Conservation (phyloP, 2,888 invertebrate genomes). For the Ophion costatus region DNA sequence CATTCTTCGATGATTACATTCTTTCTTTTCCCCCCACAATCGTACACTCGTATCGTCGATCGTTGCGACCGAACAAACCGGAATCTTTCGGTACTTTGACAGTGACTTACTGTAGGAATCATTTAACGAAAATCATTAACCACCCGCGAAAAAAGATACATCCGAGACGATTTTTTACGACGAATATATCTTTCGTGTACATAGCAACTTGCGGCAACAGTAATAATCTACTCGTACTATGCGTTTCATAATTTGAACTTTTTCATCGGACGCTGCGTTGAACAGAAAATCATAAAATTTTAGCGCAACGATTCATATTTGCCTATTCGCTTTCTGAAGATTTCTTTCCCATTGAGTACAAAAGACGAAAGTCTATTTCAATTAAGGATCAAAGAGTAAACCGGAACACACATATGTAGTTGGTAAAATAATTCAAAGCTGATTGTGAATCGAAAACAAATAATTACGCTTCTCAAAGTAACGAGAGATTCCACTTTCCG, state of each 20-base stretch:
- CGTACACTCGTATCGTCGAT: constrained; percentile 21
- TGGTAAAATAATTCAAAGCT: neutral
- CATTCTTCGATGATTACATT: constrained; percentile 29
- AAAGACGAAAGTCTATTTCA: neutral
- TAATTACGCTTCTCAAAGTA: neutral
- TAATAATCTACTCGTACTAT: too few species aligned
- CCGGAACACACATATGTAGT: neutral
- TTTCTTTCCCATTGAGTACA: neutral
- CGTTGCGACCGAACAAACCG: neutral
- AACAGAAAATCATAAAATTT: constrained; percentile 2
- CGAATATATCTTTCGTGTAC: neutral
- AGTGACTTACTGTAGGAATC: neutral
- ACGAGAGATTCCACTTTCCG: neutral
- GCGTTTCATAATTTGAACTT: neutral
- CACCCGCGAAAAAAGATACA: too few species aligned
- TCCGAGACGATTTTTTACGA: neutral
- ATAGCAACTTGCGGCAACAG: neutral
- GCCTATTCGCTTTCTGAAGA: too few species aligned
- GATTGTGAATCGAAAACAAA: neutral
- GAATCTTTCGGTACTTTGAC: neutral
- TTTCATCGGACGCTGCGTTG: neutral
- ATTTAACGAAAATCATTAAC: neutral
- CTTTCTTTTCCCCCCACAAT: constrained; percentile 22
- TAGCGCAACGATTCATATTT: too few species aligned
- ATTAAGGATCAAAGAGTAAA: neutral